Conservation (phyloP, 2,113 vertebrate genomes). For the Setophaga kirtlandii region DNA sequence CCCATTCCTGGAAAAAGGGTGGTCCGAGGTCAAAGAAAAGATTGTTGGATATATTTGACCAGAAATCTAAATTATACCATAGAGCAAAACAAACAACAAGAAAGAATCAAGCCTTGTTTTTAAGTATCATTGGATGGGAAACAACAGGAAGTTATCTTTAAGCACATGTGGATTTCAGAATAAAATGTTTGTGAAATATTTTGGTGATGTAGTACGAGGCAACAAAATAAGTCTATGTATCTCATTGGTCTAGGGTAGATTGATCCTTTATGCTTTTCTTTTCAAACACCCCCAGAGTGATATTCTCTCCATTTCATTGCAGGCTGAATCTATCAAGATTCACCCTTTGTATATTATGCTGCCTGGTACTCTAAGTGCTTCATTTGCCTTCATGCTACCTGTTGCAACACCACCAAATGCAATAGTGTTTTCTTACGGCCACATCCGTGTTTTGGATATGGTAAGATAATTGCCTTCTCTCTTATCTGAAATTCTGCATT, state of each 20-base stretch:
- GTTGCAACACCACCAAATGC: slow-evolving; percentile 95
- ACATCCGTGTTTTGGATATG: slow-evolving; percentile 92
- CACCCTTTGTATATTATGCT: slow-evolving; percentile 95
- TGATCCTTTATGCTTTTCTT: neutral
- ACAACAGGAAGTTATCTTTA: neutral
- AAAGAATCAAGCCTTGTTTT: neutral
- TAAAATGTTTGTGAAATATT: neutral
- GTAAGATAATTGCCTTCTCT: slow-evolving; percentile 74
- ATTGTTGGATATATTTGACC: slow-evolving; percentile 5
- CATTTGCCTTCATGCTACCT: slow-evolving; percentile 97
- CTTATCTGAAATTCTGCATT: neutral
- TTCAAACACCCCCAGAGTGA: neutral
- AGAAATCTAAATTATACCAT: slow-evolving; percentile 30
- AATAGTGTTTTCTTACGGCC: slow-evolving; percentile 93
- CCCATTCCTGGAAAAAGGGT: neutral
- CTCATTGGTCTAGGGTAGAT: neutral
- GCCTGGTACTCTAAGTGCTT: slow-evolving; percentile 90
- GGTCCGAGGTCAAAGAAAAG: neutral
- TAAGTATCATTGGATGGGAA: neutral
- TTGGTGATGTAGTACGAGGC: neutral
- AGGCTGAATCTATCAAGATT: slow-evolving; percentile 89
- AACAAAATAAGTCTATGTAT: neutral
- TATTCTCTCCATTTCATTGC: neutral
- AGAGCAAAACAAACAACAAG: slow-evolving; percentile 7
- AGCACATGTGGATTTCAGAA: neutral